Evolutionary conservation across 2,888 invertebrate species (phyloP), one percentile per base, ranked within the genome.

Genomic region (Hipparchia sbordonii): DNA sequence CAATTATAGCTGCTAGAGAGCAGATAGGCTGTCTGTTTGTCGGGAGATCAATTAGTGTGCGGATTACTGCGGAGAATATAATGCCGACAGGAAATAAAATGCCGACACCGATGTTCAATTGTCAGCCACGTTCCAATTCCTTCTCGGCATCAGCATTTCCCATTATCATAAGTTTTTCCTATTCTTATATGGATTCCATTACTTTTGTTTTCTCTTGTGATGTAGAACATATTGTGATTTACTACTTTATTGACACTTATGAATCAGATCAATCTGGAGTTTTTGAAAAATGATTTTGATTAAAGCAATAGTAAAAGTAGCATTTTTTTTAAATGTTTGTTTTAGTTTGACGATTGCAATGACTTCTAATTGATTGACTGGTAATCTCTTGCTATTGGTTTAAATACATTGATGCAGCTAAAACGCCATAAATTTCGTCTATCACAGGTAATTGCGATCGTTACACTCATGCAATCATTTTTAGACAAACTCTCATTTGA

Each of bases 1-100:
- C 46, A 54, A 61, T 46, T 13, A 63, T 63, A 63, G 63, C 12
- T 33, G 6, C 13, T 12, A 51, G 46, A 51, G 23, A 6, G 33
- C 52, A 7, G 12, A 52, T 33, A 10, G 48, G 12, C 52, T 46
- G 70, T 73, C 71, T 71, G 57, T 73, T 71, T 67, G 73, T 74
- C 63, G 63, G 67, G 67, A 71, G 68, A 75, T 75, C 75, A 73
- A 75, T 71, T 73, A 73, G 52, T 13, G 57, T 60, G 63, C 61
- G 71, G 75, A 75, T 75, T 75, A 73, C 63, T 66, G 61, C 56
- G 67, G 56, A n/a, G 67, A 68, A 57, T 66, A 69, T 70, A 67
- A 57, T 51, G 71, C 71, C 54, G 54, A 59, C 39, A 63, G 63
- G 61, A 23, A 69, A 69, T 72, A 61, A 59, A 70, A 65, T 65